These are phyloP conservation scores for Clarias platycephalus DNA, from an alignment of 2,797 vertebrate species.

Conservation along the genomic window DNA sequence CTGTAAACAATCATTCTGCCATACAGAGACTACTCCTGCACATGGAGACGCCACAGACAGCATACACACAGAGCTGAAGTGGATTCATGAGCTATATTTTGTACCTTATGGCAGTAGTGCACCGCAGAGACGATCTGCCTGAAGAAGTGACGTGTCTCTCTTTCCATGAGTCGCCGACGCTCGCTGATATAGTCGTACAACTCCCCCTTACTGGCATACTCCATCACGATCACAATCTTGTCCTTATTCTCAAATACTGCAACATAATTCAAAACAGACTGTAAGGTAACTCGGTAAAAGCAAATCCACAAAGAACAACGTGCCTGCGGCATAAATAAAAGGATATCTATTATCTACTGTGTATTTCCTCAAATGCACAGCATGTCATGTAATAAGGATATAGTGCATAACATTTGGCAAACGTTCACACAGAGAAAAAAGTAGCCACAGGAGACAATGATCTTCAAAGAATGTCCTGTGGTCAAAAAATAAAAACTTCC, in stretches of 20 bases:
- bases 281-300: slow-evolving; percentile 30
- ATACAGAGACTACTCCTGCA: slow-evolving; percentile 70
- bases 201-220: slow-evolving; percentile 97
- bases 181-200: slow-evolving; percentile 98
- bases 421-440: slow-evolving; percentile 6
- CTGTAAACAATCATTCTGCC: slow-evolving; percentile 65
- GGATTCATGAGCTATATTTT: background rate
- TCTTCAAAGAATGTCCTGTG: slow-evolving; percentile 21
- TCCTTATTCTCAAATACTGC: slow-evolving; percentile 99
- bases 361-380: slow-evolving; percentile 29
- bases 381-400: slow-evolving; percentile 42
- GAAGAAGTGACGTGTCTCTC: slow-evolving; percentile 97
- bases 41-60: slow-evolving; percentile 66
- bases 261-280: slow-evolving; percentile 50
- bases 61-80: slow-evolving; percentile 50
- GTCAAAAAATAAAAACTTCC: slow-evolving; percentile 32
- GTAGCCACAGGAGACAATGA: slow-evolving; percentile 16
- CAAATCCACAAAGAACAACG: background rate
- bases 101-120: slow-evolving; percentile 97
- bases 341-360: slow-evolving; percentile 26
- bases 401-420: slow-evolving; percentile 23
- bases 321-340: slow-evolving; percentile 10
- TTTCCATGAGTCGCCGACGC: slow-evolving; percentile 86
- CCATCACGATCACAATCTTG: slow-evolving; percentile 99
- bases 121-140: slow-evolving; percentile 97